Evolutionary conservation across 2,113 vertebrate species (phyloP).

Genomic region (Crotalus tigris): DNA sequence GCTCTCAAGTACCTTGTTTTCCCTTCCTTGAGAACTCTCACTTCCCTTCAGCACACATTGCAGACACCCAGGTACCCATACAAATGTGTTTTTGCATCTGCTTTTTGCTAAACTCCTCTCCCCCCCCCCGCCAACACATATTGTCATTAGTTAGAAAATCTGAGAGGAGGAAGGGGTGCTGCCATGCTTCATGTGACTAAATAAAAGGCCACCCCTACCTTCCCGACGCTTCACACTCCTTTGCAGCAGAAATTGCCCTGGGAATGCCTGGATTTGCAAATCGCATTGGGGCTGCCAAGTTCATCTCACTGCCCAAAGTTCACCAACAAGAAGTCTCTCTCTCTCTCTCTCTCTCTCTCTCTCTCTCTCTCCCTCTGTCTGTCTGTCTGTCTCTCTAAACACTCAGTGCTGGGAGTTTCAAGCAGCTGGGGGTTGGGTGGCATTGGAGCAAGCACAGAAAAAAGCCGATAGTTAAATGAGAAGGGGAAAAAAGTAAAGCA

Average conservation of each 20-base stretch:
- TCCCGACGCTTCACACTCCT: slow-evolving; percentile 7
- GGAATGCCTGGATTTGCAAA: background rate
- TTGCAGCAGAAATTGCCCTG: slow-evolving; percentile 17
- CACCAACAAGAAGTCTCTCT: slow-evolving; percentile 16
- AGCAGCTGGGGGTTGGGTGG: slow-evolving; percentile 41
- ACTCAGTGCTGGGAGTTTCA: slow-evolving; percentile 3
- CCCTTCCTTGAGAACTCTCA: background rate
- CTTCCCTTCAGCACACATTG: background rate
- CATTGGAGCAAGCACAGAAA: slow-evolving; percentile 34
- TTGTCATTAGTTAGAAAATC: background rate
- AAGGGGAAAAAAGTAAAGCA: background rate
- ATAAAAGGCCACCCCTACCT: slow-evolving; percentile 49
- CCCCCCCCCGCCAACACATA: too few relatives aligned
- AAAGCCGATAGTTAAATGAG: background rate
- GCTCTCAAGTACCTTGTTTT: background rate
- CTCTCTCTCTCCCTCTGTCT: background rate
- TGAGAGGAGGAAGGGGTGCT: background rate
- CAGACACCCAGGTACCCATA: background rate
- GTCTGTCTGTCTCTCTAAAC: background rate
- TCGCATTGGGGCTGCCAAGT: slow-evolving; percentile 17
- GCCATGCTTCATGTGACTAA: background rate
- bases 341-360: background rate
- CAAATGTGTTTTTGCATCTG: background rate
- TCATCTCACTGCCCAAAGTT: slow-evolving; percentile 31
- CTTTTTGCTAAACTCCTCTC: background rate